phyloP scores from a whole-genome alignment of 2,888 invertebrate genomes.

The Schrankia costaestrigalis region DNA sequence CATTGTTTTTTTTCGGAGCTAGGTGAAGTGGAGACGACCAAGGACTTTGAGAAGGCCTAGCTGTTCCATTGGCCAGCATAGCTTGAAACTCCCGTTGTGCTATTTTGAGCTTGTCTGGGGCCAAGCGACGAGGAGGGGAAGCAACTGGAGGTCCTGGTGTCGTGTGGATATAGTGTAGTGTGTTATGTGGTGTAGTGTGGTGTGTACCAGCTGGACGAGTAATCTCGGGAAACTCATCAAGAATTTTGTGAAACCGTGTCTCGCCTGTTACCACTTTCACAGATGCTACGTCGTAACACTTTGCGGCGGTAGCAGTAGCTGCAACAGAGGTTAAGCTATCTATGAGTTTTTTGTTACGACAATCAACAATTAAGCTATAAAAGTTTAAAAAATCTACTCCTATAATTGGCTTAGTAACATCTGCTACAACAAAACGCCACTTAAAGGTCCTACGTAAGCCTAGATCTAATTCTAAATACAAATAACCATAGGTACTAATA shows the following conservation, averaged over 20 bases:
- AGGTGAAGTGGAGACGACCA: conserved; percentile 8
- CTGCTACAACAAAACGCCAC: conserved; percentile 5
- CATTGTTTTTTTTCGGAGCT: not conserved
- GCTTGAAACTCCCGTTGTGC: not conserved
- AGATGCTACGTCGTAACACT: no score
- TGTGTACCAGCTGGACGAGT: conserved; percentile 3
- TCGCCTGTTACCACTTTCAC: no score
- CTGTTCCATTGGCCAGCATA: not conserved
- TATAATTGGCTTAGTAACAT: conserved; percentile 7
- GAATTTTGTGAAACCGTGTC: not conserved
- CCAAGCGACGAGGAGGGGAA: conserved; percentile 25
- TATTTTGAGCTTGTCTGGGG: no score
- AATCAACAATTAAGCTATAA: no score
- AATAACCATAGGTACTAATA: conserved; percentile 4
- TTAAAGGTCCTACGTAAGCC: conserved; percentile 5
- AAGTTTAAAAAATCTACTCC: conserved; percentile 6
- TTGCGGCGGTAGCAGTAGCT: no score
- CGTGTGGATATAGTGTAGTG: conserved; percentile 17
- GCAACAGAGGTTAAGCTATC: conserved; percentile 2
- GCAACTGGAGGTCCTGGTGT: conserved; percentile 19
- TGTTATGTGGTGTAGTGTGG: conserved; percentile 9
- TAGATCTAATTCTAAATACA: conserved; percentile 1
- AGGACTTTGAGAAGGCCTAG: not conserved
- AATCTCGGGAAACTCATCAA: conserved; percentile 4
- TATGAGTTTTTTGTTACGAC: not conserved